phyloP scores from a whole-genome alignment of 2,888 invertebrate genomes.

The Ophioninae sp. region DNA sequence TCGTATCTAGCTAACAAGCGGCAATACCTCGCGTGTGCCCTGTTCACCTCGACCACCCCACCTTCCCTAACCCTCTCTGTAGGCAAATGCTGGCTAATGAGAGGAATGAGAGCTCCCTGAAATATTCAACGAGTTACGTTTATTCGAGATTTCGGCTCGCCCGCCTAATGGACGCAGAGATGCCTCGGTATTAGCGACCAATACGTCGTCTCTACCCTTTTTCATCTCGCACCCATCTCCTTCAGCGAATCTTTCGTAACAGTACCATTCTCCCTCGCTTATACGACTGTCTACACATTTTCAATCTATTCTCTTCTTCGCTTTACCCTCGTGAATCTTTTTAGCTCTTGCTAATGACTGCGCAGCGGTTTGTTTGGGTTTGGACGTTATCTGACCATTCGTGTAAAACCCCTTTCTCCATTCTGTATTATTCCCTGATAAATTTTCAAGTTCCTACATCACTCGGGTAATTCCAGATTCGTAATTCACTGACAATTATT shows the following conservation, averaged over 20 bases:
- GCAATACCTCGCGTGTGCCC: constrained; percentile 35
- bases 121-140: constrained; percentile 67
- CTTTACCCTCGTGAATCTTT: constrained; percentile 4
- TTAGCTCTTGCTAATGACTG: neutral
- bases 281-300: constrained; percentile 26
- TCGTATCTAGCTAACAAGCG: constrained; percentile 55
- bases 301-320: neutral
- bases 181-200: constrained; percentile 36
- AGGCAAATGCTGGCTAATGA: constrained; percentile 66
- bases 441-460: neutral
- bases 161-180: constrained; percentile 63
- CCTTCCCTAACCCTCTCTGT: constrained; percentile 33
- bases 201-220: constrained; percentile 18
- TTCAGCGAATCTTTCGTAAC: constrained; percentile 42
- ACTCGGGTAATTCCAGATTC: neutral
- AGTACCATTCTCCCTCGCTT: constrained; percentile 49
- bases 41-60: constrained; percentile 36
- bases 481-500: neutral
- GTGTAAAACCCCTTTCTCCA: neutral
- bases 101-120: constrained; percentile 55
- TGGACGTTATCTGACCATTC: neutral
- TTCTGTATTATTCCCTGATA: neutral
- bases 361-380: neutral
- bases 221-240: constrained; percentile 17
- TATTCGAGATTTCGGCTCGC: constrained; percentile 66